Evolutionary conservation across 2,113 vertebrate species (phyloP).

Genomic region (Oxygymnocypris stewartii): DNA sequence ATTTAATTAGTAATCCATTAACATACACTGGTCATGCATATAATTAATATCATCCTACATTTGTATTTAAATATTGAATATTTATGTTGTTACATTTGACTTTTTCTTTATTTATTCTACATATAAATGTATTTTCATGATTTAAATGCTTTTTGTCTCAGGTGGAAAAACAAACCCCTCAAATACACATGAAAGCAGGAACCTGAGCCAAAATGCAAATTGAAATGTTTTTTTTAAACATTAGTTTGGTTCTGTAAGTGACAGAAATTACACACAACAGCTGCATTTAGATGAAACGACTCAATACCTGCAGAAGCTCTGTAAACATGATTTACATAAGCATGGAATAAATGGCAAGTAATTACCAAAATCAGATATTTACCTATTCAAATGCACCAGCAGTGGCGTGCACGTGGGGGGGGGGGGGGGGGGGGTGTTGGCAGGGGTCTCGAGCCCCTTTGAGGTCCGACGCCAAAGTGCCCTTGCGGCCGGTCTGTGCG

Average conservation of each 20-base stretch:
- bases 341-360: not conserved
- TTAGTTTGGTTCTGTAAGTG: not conserved
- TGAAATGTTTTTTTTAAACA: not conserved
- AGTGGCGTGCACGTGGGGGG: no score
- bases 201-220: conserved; percentile 9
- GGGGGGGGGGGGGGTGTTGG: no score
- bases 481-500: no score
- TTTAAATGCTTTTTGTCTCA: not conserved
- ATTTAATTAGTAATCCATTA: not conserved
- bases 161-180: not conserved
- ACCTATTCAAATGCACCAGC: not conserved
- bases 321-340: not conserved
- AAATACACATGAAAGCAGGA: not conserved
- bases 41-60: not conserved
- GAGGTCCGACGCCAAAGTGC: no score
- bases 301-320: not conserved
- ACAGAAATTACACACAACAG: not conserved
- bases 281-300: not conserved
- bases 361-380: conserved; percentile 3
- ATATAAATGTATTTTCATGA: not conserved
- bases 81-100: not conserved
- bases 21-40: no score
- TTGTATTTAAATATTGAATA: not conserved
- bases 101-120: not conserved
- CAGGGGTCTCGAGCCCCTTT: no score